Base-by-base conservation (phyloP, 1,140 invertebrate genomes). In the Drosophila pachea region DNA sequence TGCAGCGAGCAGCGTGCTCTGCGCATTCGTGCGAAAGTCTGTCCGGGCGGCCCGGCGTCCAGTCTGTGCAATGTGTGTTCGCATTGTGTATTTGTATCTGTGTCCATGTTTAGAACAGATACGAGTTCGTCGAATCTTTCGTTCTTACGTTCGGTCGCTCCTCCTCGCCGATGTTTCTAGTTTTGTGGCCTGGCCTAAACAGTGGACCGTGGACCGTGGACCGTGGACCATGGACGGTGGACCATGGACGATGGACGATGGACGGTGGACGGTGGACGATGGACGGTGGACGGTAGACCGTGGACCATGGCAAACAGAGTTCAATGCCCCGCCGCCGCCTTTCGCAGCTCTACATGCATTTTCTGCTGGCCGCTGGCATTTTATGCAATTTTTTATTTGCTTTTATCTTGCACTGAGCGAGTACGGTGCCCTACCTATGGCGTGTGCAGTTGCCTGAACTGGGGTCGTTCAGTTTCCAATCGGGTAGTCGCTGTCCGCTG, bases 341-440 rank as follows among this genome's bases (percentile, higher is more conserved):
- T 73, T 81, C 73, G 50, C 48, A 73, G 69, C 60, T 73, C 69
- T 68, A 64, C 70, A 73, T 77, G 81, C 78, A 82, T 74, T 81
- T 71, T 22, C 22, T 74, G 62, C 63, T 62, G 43, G 78, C 81
- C 82, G 64, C 70, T 74, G 81, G 81, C 81, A 84, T 86, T 86
- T 84, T 81, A 76, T 86, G 73, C 73, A 86, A 69, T 72, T 78
- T 83, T 84, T 76, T 76, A 86, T 84, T 86, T 86, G 76, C 79
- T 76, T 79, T 86, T 84, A 79, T 76, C 79, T 82, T 61, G 58
- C 66, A 74, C 55, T 62, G 69, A 73, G 56, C 53, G 62, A 72
- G 62, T 42, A 64, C 50, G 33, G 32, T 64, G 35, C 62, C 62
- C 62, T 64, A 64, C 62, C 60, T 62, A 62, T 29, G 14, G 12